Conservation (phyloP, 2,797 vertebrate species). For the Staurois parvus region DNA sequence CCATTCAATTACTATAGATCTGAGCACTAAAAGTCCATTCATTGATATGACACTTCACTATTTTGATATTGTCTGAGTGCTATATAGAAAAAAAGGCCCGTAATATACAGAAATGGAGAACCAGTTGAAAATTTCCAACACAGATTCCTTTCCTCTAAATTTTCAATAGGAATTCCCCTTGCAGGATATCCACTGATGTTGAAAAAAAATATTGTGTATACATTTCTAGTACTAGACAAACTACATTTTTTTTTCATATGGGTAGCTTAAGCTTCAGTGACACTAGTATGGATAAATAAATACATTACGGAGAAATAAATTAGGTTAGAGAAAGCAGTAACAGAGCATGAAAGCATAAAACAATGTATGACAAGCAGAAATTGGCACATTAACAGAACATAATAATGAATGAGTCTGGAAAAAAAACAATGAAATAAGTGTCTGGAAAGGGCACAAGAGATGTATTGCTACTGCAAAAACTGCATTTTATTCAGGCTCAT, state of each 20-base stretch:
- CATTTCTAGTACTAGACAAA: background rate
- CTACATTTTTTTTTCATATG: background rate
- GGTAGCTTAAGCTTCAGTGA: background rate
- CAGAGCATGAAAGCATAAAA: constrained; percentile 13
- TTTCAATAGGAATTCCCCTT: too few species aligned
- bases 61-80: too few species aligned
- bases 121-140: background rate
- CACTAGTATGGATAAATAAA: background rate
- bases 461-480: background rate
- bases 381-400: background rate
- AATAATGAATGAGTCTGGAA: constrained; percentile 3
- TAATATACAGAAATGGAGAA: background rate
- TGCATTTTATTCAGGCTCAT: background rate
- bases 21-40: background rate
- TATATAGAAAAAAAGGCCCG: too few species aligned
- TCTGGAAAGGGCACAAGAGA: background rate
- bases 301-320: background rate
- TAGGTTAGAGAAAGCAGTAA: background rate
- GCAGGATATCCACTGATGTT: background rate
- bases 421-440: constrained; percentile 2
- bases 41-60: background rate
- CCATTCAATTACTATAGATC: background rate
- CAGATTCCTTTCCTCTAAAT: background rate
- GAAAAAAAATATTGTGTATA: background rate
- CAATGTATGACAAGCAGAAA: constrained; percentile 4